phyloP scores from a whole-genome alignment of 2,113 vertebrate genomes.

The Grammomys dolichurus region DNA sequence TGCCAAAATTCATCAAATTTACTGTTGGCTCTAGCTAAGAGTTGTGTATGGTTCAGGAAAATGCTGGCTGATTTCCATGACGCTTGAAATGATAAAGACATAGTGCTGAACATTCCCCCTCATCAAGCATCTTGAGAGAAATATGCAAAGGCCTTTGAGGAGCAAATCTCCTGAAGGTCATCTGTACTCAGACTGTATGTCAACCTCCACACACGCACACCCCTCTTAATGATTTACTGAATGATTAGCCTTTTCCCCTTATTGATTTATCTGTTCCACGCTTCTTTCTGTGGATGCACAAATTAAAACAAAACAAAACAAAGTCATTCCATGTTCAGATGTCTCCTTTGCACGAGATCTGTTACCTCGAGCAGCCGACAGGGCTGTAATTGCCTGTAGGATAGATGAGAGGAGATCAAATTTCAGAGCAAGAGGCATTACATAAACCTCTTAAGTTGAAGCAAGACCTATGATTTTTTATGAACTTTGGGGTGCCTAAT shows the following conservation, averaged over 20 bases:
- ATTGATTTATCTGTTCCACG: slow-evolving; percentile 69
- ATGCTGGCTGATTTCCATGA: slow-evolving; percentile 50
- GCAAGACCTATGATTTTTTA: slow-evolving; percentile 79
- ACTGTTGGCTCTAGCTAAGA: slow-evolving; percentile 20
- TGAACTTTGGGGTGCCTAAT: slow-evolving; percentile 78
- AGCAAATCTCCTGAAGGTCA: slow-evolving; percentile 75
- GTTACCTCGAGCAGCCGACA: slow-evolving; percentile 41
- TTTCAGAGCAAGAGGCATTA: slow-evolving; percentile 59
- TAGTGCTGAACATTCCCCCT: slow-evolving; percentile 7
- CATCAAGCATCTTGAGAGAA: slow-evolving; percentile 37
- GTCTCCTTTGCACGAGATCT: slow-evolving; percentile 69
- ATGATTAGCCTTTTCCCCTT: background rate
- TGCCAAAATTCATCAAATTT: slow-evolving; percentile 46
- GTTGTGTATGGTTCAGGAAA: background rate
- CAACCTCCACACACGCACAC: slow-evolving; percentile 59
- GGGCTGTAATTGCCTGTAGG: slow-evolving; percentile 36
- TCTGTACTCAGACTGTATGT: slow-evolving; percentile 59
- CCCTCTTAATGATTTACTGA: slow-evolving; percentile 69
- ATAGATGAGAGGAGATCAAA: slow-evolving; percentile 23
- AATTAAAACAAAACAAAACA: slow-evolving; percentile 41
- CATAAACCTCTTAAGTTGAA: slow-evolving; percentile 69
- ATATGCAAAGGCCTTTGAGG: slow-evolving; percentile 54
- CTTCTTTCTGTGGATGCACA: slow-evolving; percentile 55
- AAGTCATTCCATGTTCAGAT: slow-evolving; percentile 56
- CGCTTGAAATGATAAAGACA: slow-evolving; percentile 28